Percentiles rank a stretch among this genome's conserved stretches.
Evolutionary conservation across 1,140 invertebrate species (phyloP).

Genomic region (Drosophila cardini): DNA sequence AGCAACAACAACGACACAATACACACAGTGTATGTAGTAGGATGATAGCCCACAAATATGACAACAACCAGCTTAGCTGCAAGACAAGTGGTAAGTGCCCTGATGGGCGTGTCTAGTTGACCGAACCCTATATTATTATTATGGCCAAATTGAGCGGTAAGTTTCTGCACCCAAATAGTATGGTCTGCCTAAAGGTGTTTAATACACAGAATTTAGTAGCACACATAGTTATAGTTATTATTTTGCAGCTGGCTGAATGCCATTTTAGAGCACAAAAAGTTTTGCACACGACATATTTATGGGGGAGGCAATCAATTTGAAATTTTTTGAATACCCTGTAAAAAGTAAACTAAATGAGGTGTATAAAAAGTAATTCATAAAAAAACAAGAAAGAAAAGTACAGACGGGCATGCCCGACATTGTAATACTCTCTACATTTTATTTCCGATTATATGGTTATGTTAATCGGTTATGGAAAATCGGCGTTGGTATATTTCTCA

Average conservation of each 20-base stretch:
- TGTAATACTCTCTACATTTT: too few relatives aligned
- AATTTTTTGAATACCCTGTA: too few relatives aligned
- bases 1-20: slow-evolving; percentile 30
- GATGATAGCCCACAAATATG: slow-evolving; percentile 74
- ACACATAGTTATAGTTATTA: not conserved
- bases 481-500: too few relatives aligned
- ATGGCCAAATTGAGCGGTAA: slow-evolving; percentile 65
- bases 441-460: too few relatives aligned
- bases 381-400: too few relatives aligned
- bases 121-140: slow-evolving; percentile 67
- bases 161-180: slow-evolving; percentile 58
- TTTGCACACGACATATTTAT: not conserved
- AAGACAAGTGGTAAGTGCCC: slow-evolving; percentile 13
- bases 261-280: not conserved
- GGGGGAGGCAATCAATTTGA: not conserved
- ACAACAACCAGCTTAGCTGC: slow-evolving; percentile 46
- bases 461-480: too few relatives aligned
- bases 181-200: slow-evolving; percentile 29
- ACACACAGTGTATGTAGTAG: slow-evolving; percentile 28
- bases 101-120: slow-evolving; percentile 63
- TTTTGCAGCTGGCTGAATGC: not conserved
- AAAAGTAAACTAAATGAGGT: too few relatives aligned
- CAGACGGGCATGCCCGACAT: too few relatives aligned
- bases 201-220: slow-evolving; percentile 4
- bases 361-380: too few relatives aligned